Evolutionary conservation across 1,140 invertebrate genomes (phyloP).

Genomic region (Globodera ellingtonae): DNA sequence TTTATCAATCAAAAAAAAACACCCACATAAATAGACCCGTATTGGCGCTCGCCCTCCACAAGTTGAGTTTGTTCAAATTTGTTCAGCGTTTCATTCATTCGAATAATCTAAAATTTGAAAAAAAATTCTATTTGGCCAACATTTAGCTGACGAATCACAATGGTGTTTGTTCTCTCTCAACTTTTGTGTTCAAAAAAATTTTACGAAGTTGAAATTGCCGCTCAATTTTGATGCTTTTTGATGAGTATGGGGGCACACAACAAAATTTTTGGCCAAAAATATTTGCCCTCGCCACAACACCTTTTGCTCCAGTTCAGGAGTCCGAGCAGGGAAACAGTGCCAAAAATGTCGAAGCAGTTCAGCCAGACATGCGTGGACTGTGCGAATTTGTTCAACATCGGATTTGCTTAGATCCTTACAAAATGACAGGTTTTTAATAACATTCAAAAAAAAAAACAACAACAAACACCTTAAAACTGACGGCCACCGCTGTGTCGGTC

Average conservation of each 20-base stretch:
- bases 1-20: not conserved
- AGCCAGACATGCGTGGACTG: conserved; percentile 33
- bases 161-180: not conserved
- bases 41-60: conserved; percentile 30
- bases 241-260: too few species aligned
- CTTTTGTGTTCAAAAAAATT: too few species aligned
- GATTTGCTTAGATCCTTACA: conserved; percentile 15
- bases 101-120: conserved; percentile 36
- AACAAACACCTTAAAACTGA: not conserved
- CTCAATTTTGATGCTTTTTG: too few species aligned
- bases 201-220: too few species aligned
- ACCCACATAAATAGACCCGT: conserved; percentile 32
- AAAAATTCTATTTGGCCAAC: conserved; percentile 9
- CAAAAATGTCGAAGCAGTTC: conserved; percentile 63
- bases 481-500: not conserved
- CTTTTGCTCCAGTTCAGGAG: conserved; percentile 51
- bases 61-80: conserved; percentile 42
- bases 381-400: conserved; percentile 38
- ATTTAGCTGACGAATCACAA: not conserved
- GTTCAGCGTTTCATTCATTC: conserved; percentile 48
- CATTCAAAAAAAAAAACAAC: not conserved
- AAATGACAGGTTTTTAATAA: not conserved
- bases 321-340: conserved; percentile 55
- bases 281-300: conserved; percentile 27
- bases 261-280: too few species aligned